A percentile compares a stretch with the other conserved stretches of the same genome.
Evolutionary conservation across 1,140 invertebrate genomes (phyloP).

Genomic region (Steinernema feltiae): DNA sequence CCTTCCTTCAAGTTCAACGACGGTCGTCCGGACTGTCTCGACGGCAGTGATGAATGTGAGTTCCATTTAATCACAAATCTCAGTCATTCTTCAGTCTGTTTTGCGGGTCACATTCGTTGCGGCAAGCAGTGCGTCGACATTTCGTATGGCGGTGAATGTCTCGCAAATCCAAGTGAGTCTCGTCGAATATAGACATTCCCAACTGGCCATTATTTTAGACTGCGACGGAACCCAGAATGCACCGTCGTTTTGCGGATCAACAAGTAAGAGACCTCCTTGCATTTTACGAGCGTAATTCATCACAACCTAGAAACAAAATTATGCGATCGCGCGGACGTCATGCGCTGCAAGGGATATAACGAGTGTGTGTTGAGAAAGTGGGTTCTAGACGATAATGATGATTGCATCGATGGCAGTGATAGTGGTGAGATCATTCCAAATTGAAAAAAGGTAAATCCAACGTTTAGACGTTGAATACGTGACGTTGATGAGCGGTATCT

Average conservation of each 20-base stretch:
- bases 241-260: constrained; percentile 22
- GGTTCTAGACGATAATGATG: constrained; percentile 31
- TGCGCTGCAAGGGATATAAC: constrained; percentile 37
- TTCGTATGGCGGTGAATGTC: constrained; percentile 19
- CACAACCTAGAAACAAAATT: constrained; percentile 33
- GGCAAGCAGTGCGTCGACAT: constrained; percentile 30
- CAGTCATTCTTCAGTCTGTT: constrained; percentile 24
- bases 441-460: neutral
- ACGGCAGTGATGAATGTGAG: constrained; percentile 40
- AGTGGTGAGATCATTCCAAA: constrained; percentile 19
- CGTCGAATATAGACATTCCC: neutral
- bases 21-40: constrained; percentile 35
- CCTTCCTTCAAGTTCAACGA: constrained; percentile 31
- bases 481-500: constrained; percentile 1
- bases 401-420: constrained; percentile 38
- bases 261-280: constrained; percentile 14
- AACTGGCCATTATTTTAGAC: neutral
- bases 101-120: constrained; percentile 32
- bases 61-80: neutral
- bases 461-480: neutral
- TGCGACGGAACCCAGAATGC: constrained; percentile 26
- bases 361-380: constrained; percentile 36
- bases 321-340: constrained; percentile 19
- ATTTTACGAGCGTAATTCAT: constrained; percentile 7
- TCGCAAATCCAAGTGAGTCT: constrained; percentile 21